phyloP scores from a whole-genome alignment of 2,797 vertebrate genomes.

The Neostethus bicornis region DNA sequence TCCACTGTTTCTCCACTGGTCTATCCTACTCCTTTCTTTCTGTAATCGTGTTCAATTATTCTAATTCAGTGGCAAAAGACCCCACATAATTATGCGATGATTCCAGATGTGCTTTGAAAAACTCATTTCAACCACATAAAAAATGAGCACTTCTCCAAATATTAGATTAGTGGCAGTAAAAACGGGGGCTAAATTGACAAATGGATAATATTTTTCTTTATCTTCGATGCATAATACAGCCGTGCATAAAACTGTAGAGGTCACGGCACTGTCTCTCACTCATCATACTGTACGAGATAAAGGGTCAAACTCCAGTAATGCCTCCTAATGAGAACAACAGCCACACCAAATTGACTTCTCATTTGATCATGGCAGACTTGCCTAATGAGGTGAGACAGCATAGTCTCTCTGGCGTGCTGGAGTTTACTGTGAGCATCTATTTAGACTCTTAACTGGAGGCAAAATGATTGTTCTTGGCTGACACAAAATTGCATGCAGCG shows the following conservation, averaged over 20 bases:
- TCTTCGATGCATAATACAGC: slow-evolving; percentile 44
- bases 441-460: slow-evolving; percentile 68
- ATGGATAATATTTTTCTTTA: slow-evolving; percentile 33
- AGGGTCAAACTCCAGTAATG: slow-evolving; percentile 45
- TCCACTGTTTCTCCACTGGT: not conserved
- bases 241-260: slow-evolving; percentile 15
- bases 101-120: slow-evolving; percentile 32
- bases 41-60: not conserved
- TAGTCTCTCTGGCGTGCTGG: slow-evolving; percentile 40
- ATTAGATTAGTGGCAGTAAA: slow-evolving; percentile 43
- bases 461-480: slow-evolving; percentile 60
- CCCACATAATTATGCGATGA: slow-evolving; percentile 13
- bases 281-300: slow-evolving; percentile 34
- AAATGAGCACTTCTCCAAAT: slow-evolving; percentile 34
- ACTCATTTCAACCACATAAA: slow-evolving; percentile 20
- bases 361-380: slow-evolving; percentile 43
- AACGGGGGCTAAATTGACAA: slow-evolving; percentile 27
- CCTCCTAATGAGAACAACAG: slow-evolving; percentile 56
- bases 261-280: slow-evolving; percentile 24
- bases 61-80: slow-evolving; percentile 10
- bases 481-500: slow-evolving; percentile 60
- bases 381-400: slow-evolving; percentile 48
- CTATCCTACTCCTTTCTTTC: not conserved
- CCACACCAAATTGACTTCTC: slow-evolving; percentile 41
- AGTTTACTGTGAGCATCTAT: slow-evolving; percentile 57